Conservation (phyloP, 2,113 vertebrate genomes). For the Hiodon tergisus region DNA sequence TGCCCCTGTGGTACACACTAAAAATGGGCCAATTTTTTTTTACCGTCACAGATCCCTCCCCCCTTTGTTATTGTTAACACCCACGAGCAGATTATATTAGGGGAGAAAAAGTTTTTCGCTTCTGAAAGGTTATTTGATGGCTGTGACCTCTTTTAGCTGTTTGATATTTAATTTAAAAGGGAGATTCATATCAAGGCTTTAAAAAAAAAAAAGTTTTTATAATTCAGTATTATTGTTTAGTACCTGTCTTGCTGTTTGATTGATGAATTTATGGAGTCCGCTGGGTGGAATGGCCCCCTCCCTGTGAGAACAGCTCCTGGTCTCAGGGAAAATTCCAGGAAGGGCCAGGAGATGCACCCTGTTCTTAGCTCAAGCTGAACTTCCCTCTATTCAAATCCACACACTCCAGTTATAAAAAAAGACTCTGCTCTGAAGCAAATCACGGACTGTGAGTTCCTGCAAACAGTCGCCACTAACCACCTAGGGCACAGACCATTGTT, state of each 20-base stretch:
- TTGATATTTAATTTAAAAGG: constrained; percentile 11
- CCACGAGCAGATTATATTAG: background rate
- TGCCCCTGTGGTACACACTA: background rate
- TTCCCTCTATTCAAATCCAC: constrained; percentile 45
- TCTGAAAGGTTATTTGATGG: background rate
- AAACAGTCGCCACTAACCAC: background rate
- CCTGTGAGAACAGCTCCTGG: constrained; percentile 17
- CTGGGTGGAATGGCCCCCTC: background rate
- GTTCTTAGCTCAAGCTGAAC: constrained; percentile 39
- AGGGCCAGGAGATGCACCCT: constrained; percentile 41
- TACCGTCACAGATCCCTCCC: background rate
- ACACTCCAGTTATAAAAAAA: constrained; percentile 25
- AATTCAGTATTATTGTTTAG: background rate
- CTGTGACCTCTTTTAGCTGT: background rate
- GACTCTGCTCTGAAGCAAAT: constrained; percentile 29
- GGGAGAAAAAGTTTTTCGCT: background rate
- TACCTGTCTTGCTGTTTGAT: constrained; percentile 3
- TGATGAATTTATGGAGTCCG: background rate
- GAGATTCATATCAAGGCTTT: constrained; percentile 11
- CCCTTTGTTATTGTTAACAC: constrained; percentile 4
- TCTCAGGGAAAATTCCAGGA: constrained; percentile 44
- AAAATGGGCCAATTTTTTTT: background rate
- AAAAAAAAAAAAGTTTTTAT: too few relatives aligned
- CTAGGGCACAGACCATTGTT: background rate
- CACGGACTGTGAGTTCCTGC: constrained; percentile 11